Base-by-base conservation (phyloP, 1,140 invertebrate genomes). In the Procambarus clarkii region DNA sequence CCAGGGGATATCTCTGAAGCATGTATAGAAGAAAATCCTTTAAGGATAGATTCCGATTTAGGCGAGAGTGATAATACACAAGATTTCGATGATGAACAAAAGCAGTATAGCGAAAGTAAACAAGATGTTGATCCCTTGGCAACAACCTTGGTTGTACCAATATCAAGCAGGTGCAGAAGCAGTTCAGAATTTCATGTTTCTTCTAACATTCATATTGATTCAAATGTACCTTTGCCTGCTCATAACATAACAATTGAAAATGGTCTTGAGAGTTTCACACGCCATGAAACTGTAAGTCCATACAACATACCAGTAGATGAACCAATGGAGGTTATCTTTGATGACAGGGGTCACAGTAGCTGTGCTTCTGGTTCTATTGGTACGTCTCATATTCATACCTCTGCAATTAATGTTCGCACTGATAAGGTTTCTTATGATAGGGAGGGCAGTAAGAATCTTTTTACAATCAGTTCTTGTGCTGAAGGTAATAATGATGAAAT, bases 121-220 rank as follows among this genome's bases (percentile, higher is more conserved):
- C 54, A 91, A 69, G 88, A 91, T 21, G 88, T 79, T 54, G 88
- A 91, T 78, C 88, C 88, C 24, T 54, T 91, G 83, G 88, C 82
- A 48, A 78, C 82, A 34, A 60, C 82, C n/a, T 18, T 85, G 54
- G 71, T 79, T 21, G 11, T 86, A 15, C 58, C 88, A 34, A 24
- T 45, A 0, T 64, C 88, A 80, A 84, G 44, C 60, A 78, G 60
- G n/a, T 79, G 71, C 77, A 85, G 82, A 71, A 77, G 45, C 34
- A 69, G 54, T 24, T 46, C 81, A 58, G 83, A 88, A 60, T 88
- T 60, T 78, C 77, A 79, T 3, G 77, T 80, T 64, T 24, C 50
- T 11, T 60, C 86, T 8, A 88, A 44, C 45, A 69, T 88, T 58
- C 76, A 88, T 24, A 88, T 88, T 69, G 82, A 86, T 50, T 44